Evolutionary conservation across 2,888 invertebrate genomes (phyloP), one percentile per base, ranked within the genome.

Genomic region (Coecobrya sp.): DNA sequence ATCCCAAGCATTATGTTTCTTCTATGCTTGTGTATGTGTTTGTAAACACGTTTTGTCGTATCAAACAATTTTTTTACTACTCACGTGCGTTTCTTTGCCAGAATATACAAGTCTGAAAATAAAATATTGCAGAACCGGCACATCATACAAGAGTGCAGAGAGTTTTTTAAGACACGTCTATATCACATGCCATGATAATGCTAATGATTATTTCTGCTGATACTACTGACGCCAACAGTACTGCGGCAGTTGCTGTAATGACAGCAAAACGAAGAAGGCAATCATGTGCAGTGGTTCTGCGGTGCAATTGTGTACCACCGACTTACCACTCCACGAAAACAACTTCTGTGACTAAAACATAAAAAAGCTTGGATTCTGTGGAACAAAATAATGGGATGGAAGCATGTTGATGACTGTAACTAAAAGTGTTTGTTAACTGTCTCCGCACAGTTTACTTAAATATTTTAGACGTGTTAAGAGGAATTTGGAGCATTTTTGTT

Each of bases 381-480:
- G 19, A 59, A 19, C 25, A n/a, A 65, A 65, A 65, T 13, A 25
- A 65, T 25, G n/a, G 1, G 68, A 68, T 36, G 36, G 11, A 36
- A 36, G 68, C 36, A 30, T 68, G 30, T n/a, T 30, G 65, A 16
- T 68, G 68, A 65, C 27, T 25, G 3, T n/a, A 1, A 10, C 36
- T 36, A n/a, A 30, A 68, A 68, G 36, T n/a, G 5, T 19, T 68
- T 68, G 19, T 3, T n/a, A 55, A 55, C 5, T 36, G n/a, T 68
- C 16, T 36, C 30, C 36, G 4, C 0, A 36, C 36, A 68, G 36
- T 13, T 4, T 30, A 27, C 36, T 68, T 36, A 68, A 30, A 68
- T n/a, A 27, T 68, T 68, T 68, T n/a, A 36, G 16, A 68, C 68
- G 68, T 68, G 68, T 68, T 36, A 36, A 68, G 36, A n/a, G 68